Conservation (phyloP, 2,113 vertebrate genomes). For the Phaethornis superciliosus region DNA sequence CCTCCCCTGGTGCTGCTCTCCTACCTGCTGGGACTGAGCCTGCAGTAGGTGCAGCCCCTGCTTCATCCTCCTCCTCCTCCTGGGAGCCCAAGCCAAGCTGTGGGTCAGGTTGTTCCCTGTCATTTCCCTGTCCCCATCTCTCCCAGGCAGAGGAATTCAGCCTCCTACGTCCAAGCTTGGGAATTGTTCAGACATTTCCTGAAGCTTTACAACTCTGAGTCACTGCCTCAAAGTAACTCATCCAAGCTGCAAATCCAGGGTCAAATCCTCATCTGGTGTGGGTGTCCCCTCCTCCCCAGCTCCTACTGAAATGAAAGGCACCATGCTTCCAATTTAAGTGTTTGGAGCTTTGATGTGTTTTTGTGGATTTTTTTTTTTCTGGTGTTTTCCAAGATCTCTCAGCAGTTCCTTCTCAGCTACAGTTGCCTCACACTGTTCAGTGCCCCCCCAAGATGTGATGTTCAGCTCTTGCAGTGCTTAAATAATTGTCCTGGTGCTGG, state of each 20-base stretch:
- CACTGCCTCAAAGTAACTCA: conserved; percentile 43
- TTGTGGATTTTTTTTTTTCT: neutral
- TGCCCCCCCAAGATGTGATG: neutral
- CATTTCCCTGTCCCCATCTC: conserved; percentile 53
- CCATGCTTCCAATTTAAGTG: neutral
- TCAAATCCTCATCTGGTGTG: conserved; percentile 20
- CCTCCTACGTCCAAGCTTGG: conserved; percentile 57
- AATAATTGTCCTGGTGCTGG: too few relatives aligned
- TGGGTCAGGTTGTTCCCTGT: conserved; percentile 16
- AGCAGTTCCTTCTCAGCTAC: neutral
- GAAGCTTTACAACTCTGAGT: conserved; percentile 49
- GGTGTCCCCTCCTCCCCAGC: neutral
- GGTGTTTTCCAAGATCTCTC: neutral
- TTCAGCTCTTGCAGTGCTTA: neutral
- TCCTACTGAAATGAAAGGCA: conserved; percentile 28
- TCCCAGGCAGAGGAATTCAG: conserved; percentile 31
- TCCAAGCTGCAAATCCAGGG: conserved; percentile 11
- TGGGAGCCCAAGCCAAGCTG: conserved; percentile 47
- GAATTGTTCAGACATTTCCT: conserved; percentile 60
- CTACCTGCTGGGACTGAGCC: conserved; percentile 45
- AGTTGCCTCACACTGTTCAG: neutral
- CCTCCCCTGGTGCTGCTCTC: neutral
- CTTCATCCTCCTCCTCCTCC: neutral
- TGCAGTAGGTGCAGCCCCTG: conserved; percentile 10
- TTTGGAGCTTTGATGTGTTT: neutral